A percentile compares a stretch with the other conserved stretches of the same genome.
phyloP scores from a whole-genome alignment of 2,888 invertebrate genomes.

The Rotaria macrura region DNA sequence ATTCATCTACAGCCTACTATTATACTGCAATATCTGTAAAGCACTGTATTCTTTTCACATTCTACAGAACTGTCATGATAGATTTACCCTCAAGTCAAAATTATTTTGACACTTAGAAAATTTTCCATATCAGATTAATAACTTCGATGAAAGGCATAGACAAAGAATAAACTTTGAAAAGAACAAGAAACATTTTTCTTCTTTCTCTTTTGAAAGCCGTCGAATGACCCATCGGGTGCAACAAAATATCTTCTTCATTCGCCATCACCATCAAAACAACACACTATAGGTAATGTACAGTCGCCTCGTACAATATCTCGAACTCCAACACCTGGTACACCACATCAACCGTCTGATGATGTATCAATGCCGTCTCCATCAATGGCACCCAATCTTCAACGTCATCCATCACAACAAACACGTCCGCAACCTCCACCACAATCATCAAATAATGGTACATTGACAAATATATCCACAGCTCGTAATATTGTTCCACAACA shows the following conservation, averaged over 20 bases:
- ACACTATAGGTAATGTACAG: not conserved
- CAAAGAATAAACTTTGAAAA: too few species aligned
- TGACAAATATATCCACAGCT: not conserved
- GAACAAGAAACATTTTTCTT: too few species aligned
- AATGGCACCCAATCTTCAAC: not conserved
- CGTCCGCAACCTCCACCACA: not conserved
- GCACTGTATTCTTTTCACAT: too few species aligned
- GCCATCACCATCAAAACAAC: constrained; percentile 7
- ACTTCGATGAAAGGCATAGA: too few species aligned
- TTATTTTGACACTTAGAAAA: too few species aligned
- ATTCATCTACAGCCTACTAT: too few species aligned
- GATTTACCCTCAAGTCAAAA: too few species aligned
- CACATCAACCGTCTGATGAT: not conserved
- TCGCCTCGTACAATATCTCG: not conserved
- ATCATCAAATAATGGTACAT: not conserved
- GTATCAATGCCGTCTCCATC: not conserved
- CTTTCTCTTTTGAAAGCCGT: not conserved
- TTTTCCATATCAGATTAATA: too few species aligned
- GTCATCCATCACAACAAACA: not conserved
- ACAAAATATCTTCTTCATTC: not conserved
- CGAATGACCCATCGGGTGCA: not conserved
- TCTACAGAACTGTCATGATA: too few species aligned
- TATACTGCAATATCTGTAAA: too few species aligned
- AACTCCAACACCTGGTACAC: not conserved
- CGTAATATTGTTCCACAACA: not conserved